Evolutionary conservation across 2,888 invertebrate genomes (phyloP).

Genomic region (Cheilosia pagana): DNA sequence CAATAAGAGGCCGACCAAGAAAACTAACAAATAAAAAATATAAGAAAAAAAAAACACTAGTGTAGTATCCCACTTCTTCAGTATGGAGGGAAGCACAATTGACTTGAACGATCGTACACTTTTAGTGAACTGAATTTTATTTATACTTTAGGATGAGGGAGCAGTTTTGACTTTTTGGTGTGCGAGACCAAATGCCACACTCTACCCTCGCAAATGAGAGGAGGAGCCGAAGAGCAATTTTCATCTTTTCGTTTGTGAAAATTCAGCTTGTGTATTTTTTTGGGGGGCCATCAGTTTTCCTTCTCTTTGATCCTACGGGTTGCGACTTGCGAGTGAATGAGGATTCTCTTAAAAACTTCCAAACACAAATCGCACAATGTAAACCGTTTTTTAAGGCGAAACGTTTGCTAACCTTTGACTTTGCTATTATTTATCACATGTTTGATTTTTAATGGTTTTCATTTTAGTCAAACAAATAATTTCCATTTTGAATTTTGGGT

Average conservation of each 20-base stretch:
- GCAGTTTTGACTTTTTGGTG: conserved; percentile 33
- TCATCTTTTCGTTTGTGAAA: conserved; percentile 38
- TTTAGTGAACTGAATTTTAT: conserved; percentile 74
- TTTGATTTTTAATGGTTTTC: background rate
- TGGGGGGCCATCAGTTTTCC: background rate
- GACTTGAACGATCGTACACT: conserved; percentile 70
- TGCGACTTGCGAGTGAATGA: background rate
- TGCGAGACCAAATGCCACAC: conserved; percentile 51
- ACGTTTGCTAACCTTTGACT: background rate
- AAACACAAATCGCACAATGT: background rate
- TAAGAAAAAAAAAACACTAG: conserved; percentile 14
- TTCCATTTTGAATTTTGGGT: conserved; percentile 29
- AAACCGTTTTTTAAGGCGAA: conserved; percentile 5
- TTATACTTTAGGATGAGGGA: conserved; percentile 68
- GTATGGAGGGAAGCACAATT: conserved; percentile 41
- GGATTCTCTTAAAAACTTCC: conserved; percentile 40
- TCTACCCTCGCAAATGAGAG: conserved; percentile 57
- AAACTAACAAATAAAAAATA: conserved; percentile 28
- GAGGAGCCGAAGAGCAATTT: conserved; percentile 24
- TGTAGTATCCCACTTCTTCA: conserved; percentile 41
- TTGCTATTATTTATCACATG: background rate
- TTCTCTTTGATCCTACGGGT: conserved; percentile 24
- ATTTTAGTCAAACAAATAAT: background rate
- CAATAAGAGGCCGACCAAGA: conserved; percentile 42
- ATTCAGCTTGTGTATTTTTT: conserved; percentile 7